These are phyloP conservation scores for Falco rusticolus DNA, from an alignment of 2,797 vertebrate genomes.

Conservation along the genomic window DNA sequence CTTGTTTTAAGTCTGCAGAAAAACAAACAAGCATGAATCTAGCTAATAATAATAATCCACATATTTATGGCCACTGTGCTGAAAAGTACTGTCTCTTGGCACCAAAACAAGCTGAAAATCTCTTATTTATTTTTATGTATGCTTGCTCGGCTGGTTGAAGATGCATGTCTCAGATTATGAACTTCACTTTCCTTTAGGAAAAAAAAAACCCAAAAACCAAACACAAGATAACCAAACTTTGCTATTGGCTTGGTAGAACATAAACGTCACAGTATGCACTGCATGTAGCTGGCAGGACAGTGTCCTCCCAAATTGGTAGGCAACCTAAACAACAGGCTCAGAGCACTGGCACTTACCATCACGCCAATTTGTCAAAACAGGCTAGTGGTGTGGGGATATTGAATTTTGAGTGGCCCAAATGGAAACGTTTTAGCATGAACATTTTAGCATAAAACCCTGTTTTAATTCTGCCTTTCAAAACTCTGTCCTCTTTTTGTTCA, in stretches of 20 bases:
- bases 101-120: neutral
- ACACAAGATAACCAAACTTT: neutral
- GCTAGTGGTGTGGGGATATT: neutral
- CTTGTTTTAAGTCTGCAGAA: neutral
- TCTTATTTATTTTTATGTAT: neutral
- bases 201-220: neutral
- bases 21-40: neutral
- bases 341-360: neutral
- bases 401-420: neutral
- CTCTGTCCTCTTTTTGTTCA: neutral
- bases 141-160: neutral
- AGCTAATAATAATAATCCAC: neutral
- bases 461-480: neutral
- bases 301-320: neutral
- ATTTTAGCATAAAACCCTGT: neutral
- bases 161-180: neutral
- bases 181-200: neutral
- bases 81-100: neutral
- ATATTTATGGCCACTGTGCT: neutral
- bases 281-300: neutral
- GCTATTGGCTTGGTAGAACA: neutral
- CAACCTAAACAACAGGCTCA: neutral
- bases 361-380: neutral
- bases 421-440: neutral
- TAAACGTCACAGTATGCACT: neutral